Evolutionary conservation across 2,888 invertebrate genomes (phyloP), one percentile per base, ranked within the genome.

Genomic region (Dasypolia templi): DNA sequence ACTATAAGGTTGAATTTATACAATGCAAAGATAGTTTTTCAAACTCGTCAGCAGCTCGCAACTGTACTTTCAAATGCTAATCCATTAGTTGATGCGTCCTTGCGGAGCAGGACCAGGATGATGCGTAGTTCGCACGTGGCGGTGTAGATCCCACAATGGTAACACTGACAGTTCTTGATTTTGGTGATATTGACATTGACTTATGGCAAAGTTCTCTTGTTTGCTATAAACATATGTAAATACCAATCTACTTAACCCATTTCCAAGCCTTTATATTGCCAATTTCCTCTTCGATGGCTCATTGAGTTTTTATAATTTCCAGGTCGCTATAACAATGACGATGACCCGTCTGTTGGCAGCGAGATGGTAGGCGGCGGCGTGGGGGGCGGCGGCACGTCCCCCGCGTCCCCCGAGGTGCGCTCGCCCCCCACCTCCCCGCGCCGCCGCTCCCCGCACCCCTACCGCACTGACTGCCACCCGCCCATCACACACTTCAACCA

Each of bases 401-500:
- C 95, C 3, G 85, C 93, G 62, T 94, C 96, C 2, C 93, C 95
- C 64, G 95, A 95, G 86, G 91, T 90, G 80, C 93, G 95, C 53
- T 95, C 95, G 58, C 96, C 96, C n/a, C 94, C 94, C 59, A 86
- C 92, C 17, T 94, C 94, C 0, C 94, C 95, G 59, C 91, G 94
- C 87, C 90, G 96, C 87, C 91, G 96, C 90, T 91, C 95, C 74
- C 89, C 95, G 90, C 94, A 95, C 92, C 86, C 92, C 59, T 94
- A 94, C 90, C 92, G 94, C 86, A 85, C 92, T 77, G 95, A 95
- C 84, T 94, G 92, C 84, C 95, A 93, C 67, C 95, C 95, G 22
- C 95, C 94, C 58, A 98, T 98, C 94, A 97, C 98, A 77, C 96
- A 96, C 91, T 99, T 99, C 96, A 98, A 98, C 94, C 99, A 99